Base-by-base conservation (phyloP, 2,113 vertebrate species). In the Leucosticte australis region DNA sequence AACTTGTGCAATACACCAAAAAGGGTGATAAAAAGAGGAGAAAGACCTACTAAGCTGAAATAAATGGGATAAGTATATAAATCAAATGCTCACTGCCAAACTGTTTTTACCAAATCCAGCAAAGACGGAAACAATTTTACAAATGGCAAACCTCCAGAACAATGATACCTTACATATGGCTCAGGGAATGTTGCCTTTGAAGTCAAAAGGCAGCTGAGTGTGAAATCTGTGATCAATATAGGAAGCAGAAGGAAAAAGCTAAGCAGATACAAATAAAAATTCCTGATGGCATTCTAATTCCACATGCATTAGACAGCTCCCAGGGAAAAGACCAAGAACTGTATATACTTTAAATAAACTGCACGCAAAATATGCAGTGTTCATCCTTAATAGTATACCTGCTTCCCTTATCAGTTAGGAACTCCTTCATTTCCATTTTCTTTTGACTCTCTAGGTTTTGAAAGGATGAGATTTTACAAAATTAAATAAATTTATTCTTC, bases 91-190 rank as follows among this genome's bases (percentile, higher is more conserved):
- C 8, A 2, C n/a, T 77, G 49, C 53, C 33, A 90, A 91, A 83
- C 53, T 11, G 3, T 53, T 90, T 90, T 53, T 92, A 90, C 62
- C 82, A 83, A 89, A 90, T 69, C 63, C 79, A 65, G 78, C 71
- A 84, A 90, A 95, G 90, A 91, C 33, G 91, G 93, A 93, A 94
- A 90, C 59, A 69, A 73, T 96, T 90, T 88, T 57, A 35, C 59
- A 88, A 65, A 50, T 86, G 79, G 90, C 85, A 88, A 83, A 76
- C 59, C 55, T 95, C 90, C 88, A 93, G 68, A 88, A 56, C 82
- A 75, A 78, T 78, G 78, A 91, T 84, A 80, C 44, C 56, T 96
- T 89, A 82, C 60, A 49, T 73, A 79, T 92, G 78, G 81, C 53
- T 73, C 67, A 80, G 79, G 46, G 75, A 94, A 86, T 42, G 49